Conservation (phyloP, 2,113 vertebrate species). For the Emydocephalus ijimae region DNA sequence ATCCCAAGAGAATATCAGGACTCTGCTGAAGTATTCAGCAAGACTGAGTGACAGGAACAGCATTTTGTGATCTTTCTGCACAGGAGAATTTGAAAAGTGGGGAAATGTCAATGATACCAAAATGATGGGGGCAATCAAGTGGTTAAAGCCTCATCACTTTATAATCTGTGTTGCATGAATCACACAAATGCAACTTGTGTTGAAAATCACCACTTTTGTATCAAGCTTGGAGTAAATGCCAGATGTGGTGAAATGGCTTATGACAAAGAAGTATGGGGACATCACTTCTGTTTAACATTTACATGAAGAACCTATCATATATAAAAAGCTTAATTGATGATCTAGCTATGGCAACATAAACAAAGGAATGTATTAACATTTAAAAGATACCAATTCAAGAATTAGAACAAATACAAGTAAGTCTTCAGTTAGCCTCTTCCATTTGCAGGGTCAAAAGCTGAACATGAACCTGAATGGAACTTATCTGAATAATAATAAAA, state of each 20-base stretch:
- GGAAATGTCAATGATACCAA: not conserved
- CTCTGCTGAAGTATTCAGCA: too few species aligned
- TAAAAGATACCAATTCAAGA: not conserved
- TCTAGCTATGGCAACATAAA: not conserved
- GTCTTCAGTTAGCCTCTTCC: not conserved
- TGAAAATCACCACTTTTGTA: not conserved
- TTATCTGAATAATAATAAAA: not conserved
- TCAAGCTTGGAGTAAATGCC: not conserved
- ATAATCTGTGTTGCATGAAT: not conserved
- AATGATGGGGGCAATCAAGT: not conserved
- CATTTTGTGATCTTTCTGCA: not conserved
- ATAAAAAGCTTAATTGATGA: not conserved
- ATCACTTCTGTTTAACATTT: not conserved
- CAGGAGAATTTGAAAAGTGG: not conserved
- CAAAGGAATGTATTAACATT: not conserved
- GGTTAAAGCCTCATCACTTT: not conserved
- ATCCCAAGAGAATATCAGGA: too few species aligned
- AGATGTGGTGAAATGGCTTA: not conserved
- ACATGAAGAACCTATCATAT: not conserved
- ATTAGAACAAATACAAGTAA: not conserved
- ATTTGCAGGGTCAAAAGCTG: not conserved
- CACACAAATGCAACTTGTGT: not conserved
- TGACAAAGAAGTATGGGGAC: not conserved
- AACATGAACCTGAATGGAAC: not conserved
- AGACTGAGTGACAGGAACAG: not conserved